Evolutionary conservation across 2,888 invertebrate genomes (phyloP).

Genomic region (Coelopa pilipes): DNA sequence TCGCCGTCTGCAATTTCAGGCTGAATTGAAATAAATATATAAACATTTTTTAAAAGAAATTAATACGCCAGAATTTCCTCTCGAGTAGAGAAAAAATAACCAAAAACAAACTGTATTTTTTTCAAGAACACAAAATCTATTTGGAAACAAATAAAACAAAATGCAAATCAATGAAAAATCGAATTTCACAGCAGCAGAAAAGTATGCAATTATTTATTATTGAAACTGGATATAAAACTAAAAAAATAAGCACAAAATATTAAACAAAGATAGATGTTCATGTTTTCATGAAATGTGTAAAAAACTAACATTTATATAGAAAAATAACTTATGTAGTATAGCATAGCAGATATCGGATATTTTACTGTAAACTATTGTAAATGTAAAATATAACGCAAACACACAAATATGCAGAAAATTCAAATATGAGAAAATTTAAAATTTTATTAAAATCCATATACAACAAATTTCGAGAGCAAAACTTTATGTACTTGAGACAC

Average conservation of each 20-base stretch:
- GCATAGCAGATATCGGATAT: slow-evolving; percentile 10
- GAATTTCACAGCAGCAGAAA: slow-evolving; percentile 16
- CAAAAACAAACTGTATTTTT: slow-evolving; percentile 19
- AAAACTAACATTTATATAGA: slow-evolving; percentile 41
- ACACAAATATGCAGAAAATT: not conserved
- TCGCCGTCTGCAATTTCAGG: slow-evolving; percentile 32
- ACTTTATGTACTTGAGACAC: not conserved
- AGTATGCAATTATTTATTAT: slow-evolving; percentile 20
- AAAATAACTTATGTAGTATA: slow-evolving; percentile 46
- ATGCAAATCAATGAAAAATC: not conserved
- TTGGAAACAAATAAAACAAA: not conserved
- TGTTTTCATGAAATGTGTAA: slow-evolving; percentile 13
- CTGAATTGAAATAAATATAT: not conserved
- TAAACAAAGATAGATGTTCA: slow-evolving; percentile 12
- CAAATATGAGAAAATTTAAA: not conserved
- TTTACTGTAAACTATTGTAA: slow-evolving; percentile 29
- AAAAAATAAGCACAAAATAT: slow-evolving; percentile 4
- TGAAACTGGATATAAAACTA: slow-evolving; percentile 1
- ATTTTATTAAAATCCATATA: slow-evolving; percentile 19
- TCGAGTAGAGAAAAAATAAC: not conserved
- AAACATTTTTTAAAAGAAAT: slow-evolving; percentile 6
- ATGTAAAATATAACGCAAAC: slow-evolving; percentile 7
- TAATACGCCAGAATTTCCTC: not conserved
- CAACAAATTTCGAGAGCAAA: not conserved
- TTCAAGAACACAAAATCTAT: not conserved